Conservation (phyloP, 1,140 invertebrate genomes). For the Wasmannia auropunctata region DNA sequence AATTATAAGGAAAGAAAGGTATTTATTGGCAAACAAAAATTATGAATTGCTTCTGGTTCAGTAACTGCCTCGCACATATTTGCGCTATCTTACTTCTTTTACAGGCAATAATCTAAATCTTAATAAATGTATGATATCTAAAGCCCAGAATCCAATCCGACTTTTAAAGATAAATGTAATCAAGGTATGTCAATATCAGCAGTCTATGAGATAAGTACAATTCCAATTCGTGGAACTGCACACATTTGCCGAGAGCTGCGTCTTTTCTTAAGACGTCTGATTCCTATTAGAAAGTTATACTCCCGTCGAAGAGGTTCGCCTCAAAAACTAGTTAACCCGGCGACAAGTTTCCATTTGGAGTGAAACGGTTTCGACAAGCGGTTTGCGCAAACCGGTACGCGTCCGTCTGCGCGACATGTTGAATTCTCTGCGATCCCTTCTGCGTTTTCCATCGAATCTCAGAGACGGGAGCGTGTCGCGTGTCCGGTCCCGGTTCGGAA, state of each 20-base stretch:
- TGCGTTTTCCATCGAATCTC: not conserved
- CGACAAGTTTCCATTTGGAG: conserved; percentile 34
- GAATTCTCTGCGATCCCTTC: not conserved
- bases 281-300: conserved; percentile 29
- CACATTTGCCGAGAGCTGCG: not conserved
- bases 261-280: not conserved
- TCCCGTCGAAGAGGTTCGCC: not conserved
- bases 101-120: not conserved
- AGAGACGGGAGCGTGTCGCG: not conserved
- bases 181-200: not conserved
- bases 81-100: not conserved
- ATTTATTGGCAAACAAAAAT: not conserved
- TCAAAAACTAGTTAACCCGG: conserved; percentile 18
- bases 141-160: not conserved
- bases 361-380: not conserved
- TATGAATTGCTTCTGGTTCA: not conserved
- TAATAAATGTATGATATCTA: not conserved
- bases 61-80: not conserved
- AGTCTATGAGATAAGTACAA: not conserved
- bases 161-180: not conserved
- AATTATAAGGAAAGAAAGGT: not conserved
- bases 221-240: not conserved
- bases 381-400: conserved; percentile 17
- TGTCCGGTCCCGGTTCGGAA: not conserved
- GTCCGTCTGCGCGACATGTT: not conserved